Percentiles rank a stretch among this genome's conserved stretches.
Evolutionary conservation across 1,140 invertebrate genomes (phyloP).

Genomic region (Diorhabda sublineata): DNA sequence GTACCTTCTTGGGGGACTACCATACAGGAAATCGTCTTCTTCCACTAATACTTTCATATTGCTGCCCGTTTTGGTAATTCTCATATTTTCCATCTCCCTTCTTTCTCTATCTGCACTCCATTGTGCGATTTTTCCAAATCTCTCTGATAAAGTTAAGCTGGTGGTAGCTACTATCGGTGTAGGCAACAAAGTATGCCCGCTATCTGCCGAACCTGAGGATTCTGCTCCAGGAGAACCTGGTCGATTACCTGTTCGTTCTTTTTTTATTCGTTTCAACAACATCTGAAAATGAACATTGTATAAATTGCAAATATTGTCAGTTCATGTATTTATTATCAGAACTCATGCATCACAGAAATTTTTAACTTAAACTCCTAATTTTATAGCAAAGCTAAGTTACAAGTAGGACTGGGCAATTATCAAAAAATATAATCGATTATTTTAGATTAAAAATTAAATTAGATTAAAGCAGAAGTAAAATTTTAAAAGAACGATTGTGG

Average conservation of each 20-base stretch:
- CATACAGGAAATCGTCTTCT: slow-evolving; percentile 51
- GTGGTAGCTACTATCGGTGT: slow-evolving; percentile 46
- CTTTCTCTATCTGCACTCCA: slow-evolving; percentile 73
- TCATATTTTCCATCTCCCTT: slow-evolving; percentile 76
- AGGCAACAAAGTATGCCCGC: slow-evolving; percentile 38
- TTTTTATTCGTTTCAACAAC: slow-evolving; percentile 42
- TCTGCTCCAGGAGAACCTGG: slow-evolving; percentile 40
- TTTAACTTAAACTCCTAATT: too few species aligned
- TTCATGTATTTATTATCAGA: too few species aligned
- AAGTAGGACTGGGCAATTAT: too few species aligned
- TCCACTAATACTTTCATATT: slow-evolving; percentile 73
- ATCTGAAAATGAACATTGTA: slow-evolving; percentile 5
- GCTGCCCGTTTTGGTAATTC: slow-evolving; percentile 72
- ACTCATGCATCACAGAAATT: too few species aligned
- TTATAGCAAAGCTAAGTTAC: too few species aligned
- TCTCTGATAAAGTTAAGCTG: slow-evolving; percentile 67
- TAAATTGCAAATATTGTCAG: too few species aligned
- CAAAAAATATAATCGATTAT: too few species aligned
- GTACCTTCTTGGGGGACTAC: slow-evolving; percentile 49
- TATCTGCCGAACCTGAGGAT: slow-evolving; percentile 48
- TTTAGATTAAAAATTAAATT: too few species aligned
- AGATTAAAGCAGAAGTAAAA: too few species aligned
- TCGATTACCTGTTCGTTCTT: slow-evolving; percentile 38
- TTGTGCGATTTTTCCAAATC: slow-evolving; percentile 87
- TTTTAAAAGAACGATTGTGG: too few species aligned